Evolutionary conservation across 2,888 invertebrate species (phyloP), one percentile per base, ranked within the genome.

Genomic region (Tiphia femorata): DNA sequence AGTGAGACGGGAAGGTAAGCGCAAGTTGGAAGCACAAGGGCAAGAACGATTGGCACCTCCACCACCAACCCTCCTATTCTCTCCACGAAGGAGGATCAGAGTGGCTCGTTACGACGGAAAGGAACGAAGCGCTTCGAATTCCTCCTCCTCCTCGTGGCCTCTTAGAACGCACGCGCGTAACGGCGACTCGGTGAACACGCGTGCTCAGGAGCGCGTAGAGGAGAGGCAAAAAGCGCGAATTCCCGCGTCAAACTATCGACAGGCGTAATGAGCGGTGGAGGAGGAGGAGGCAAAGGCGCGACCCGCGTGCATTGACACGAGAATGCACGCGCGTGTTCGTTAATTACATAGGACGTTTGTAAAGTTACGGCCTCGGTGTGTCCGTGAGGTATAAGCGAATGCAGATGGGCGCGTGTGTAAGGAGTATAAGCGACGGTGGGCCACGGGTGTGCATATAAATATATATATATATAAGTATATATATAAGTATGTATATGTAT

Each of bases 31-130:
- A n/a, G n/a, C 47, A 66, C 58, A 55, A 56, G 62, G 61, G 68
- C 60, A 65, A 55, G 59, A 55, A 57, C 54, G 62, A 57, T 67
- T 55, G 64, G 62, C 59, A 63, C 67, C 56, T 61, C 53, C 20
- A n/a, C n/a, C n/a, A n/a, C n/a, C n/a, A n/a, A n/a, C n/a, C n/a
- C n/a, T n/a, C n/a, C n/a, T 58, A 25, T 25, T 30, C 12, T 30
- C 4, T 30, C n/a, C n/a, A n/a, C n/a, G n/a, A n/a, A n/a, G n/a
- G n/a, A n/a, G n/a, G n/a, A n/a, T n/a, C n/a, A 41, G 30, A 40
- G 53, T 33, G 52, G 47, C 58, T 62, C 60, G 63, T 58, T 64
- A 51, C 64, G 61, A 61, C 67, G 72, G 63, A 64, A 73, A 68
- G 60, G 37, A 56, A 50, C 40, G 58, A 60, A 61, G 56, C 53